Base-by-base conservation (phyloP, 2,888 invertebrate genomes). In the Heliconius charithonia region DNA sequence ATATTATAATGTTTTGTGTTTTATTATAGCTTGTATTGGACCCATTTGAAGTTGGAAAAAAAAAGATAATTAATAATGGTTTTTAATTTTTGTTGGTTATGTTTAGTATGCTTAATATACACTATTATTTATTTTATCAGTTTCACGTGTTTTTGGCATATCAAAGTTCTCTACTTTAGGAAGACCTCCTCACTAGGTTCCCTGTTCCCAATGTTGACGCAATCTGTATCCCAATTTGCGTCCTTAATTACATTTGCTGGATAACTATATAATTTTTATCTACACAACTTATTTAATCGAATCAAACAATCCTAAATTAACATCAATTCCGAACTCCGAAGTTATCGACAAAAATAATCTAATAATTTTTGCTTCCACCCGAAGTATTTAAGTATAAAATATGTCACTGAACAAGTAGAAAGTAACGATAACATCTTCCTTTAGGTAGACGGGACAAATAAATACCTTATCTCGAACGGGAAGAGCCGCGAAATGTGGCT, bases 381-480 rank as follows among this genome's bases (percentile, higher is more conserved):
- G 29, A 59, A 72, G 32, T 59, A 72, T 72, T 72, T 59, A 59
- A 72, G 56, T 72, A 72, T 56, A 32, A 72, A 72, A 72, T 72
- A 72, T 59, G 72, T 37, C 72, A 72, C 56, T 29, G 59, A 72
- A 9, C 72, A 72, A 59, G 37, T 59, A 72, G 56, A 37, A 29
- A 6, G n/a, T 37, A 7, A 25, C 41, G 89, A 89, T 87, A 88
- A 84, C 82, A 88, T 88, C 86, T 80, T 82, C 81, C 81, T 84
- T 85, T 74, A 84, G 85, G 84, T 84, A 59, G 80, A 78, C 81
- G 79, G 83, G 84, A 27, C 90, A 91, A 92, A 92, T 91, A 91
- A 91, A 92, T 91, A 90, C 86, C 84, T 90, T 92, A 93, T 93
- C 92, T 89, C 79, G 76, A 85, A 83, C 83, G 71, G 78, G 75